Base-by-base conservation (phyloP, 2,113 vertebrate genomes). In the Thomomys bottae region DNA sequence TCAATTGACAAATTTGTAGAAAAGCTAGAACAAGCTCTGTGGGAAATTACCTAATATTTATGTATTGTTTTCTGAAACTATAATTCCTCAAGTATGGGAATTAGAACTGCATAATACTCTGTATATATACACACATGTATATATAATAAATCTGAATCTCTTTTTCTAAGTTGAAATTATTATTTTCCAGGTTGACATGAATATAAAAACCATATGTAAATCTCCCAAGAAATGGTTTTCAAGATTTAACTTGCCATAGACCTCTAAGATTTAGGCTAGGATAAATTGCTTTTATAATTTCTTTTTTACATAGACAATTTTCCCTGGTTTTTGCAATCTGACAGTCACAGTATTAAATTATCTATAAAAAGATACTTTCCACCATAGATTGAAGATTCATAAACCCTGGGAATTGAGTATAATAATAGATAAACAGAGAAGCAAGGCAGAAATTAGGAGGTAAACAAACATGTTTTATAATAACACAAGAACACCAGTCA, bases 381-480 rank as follows among this genome's bases (percentile, higher is more conserved):
- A 84, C 54, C 64, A 26, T 23, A 71, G 20, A 63, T 40, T 38
- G 34, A 81, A 42, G 68, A 91, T 57, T 88, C 71, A 81, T 77
- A 49, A 88, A 75, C 63, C 81, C 34, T 49, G 63, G 80, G 72
- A 32, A 8, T 57, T 57, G 54, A 49, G 5, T 67, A 20, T 73
- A 63, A 76, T 75, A 76, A 64, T 8, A 70, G 34, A 70, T 84
- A 73, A 88, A 70, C 15, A 75, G 54, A 34, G 67, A 67, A 68
- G 84, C 18, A 73, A 12, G 24, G 59, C 68, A 36, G n/a, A 95
- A 90, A 84, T 90, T 87, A 54, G 30, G 78, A 90, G 59, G 59
- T 36, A 90, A 95, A 87, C 77, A 90, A 57, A 36, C n/a, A 14
- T 64, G 32, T 28, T 76, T 90, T 80, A 54, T 95, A 87, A 54